A percentile compares a stretch with the other conserved stretches of the same genome.
Evolutionary conservation across 2,888 invertebrate species (phyloP).

Genomic region (Globia sparganii): DNA sequence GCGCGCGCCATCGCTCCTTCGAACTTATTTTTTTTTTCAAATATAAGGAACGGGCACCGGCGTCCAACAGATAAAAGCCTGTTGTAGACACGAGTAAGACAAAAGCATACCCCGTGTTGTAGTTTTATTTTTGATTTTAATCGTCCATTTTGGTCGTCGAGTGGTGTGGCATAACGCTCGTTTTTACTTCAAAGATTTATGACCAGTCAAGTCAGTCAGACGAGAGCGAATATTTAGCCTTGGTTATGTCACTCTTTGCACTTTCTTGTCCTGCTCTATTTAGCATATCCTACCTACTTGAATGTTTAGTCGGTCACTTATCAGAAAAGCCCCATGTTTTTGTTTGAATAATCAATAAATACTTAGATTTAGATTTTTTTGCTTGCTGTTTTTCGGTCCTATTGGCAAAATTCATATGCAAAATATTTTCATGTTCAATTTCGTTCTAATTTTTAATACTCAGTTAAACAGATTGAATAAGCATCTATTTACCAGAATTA

Average conservation of each 20-base stretch:
- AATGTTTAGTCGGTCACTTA: conserved; percentile 6
- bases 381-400: neutral
- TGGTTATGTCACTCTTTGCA: conserved; percentile 68
- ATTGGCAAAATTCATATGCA: neutral
- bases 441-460: neutral
- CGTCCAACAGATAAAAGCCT: conserved; percentile 83
- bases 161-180: conserved; percentile 73
- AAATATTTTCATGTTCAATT: neutral
- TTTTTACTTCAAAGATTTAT: conserved; percentile 81
- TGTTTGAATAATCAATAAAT: neutral
- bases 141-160: conserved; percentile 82
- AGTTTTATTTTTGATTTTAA: conserved; percentile 87
- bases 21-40: conserved; percentile 73
- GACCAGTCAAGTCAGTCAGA: conserved; percentile 61
- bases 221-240: conserved; percentile 67
- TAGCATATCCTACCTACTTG: conserved; percentile 23
- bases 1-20: conserved; percentile 80
- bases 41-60: conserved; percentile 74
- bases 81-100: conserved; percentile 89
- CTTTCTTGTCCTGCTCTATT: conserved; percentile 67
- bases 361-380: neutral
- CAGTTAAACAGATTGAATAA: neutral
- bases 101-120: conserved; percentile 84
- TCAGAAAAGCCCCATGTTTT: neutral
- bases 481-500: conserved; percentile 23